phyloP scores from a whole-genome alignment of 2,888 invertebrate species.

The Teleogryllus oceanicus region DNA sequence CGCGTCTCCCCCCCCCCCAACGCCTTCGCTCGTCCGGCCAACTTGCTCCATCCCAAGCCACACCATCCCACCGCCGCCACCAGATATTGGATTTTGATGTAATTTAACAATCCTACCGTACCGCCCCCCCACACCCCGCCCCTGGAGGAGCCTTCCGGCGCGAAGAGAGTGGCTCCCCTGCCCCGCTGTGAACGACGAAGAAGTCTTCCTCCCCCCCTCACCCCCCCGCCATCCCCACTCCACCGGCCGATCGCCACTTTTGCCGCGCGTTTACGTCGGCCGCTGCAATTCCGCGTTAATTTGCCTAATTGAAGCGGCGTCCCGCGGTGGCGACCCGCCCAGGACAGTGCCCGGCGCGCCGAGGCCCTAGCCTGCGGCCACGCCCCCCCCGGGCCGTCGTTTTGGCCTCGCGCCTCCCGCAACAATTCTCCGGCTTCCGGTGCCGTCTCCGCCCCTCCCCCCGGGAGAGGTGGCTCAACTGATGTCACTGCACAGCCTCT shows the following conservation, averaged over 20 bases:
- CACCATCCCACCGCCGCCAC: background rate
- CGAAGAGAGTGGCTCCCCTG: background rate
- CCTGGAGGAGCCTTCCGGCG: background rate
- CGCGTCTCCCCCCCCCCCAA: background rate
- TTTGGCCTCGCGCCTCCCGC: no score
- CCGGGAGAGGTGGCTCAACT: no score
- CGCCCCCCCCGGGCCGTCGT: no score
- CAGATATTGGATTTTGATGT: conserved; percentile 18
- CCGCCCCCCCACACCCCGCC: background rate
- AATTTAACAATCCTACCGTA: conserved; percentile 18
- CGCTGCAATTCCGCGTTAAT: background rate
- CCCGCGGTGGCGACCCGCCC: background rate
- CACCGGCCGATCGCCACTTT: background rate
- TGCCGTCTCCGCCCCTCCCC: no score
- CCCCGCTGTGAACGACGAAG: background rate
- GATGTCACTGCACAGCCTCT: no score
- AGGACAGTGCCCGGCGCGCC: no score
- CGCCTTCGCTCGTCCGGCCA: background rate
- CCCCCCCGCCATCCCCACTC: background rate
- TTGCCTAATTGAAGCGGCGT: background rate
- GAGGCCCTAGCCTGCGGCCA: no score
- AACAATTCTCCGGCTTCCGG: no score
- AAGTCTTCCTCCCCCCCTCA: background rate
- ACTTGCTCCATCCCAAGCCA: background rate
- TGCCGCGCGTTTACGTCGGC: background rate